Evolutionary conservation across 2,888 invertebrate species (phyloP), one percentile per base, ranked within the genome.

Genomic region (Pachydiplax longipennis): DNA sequence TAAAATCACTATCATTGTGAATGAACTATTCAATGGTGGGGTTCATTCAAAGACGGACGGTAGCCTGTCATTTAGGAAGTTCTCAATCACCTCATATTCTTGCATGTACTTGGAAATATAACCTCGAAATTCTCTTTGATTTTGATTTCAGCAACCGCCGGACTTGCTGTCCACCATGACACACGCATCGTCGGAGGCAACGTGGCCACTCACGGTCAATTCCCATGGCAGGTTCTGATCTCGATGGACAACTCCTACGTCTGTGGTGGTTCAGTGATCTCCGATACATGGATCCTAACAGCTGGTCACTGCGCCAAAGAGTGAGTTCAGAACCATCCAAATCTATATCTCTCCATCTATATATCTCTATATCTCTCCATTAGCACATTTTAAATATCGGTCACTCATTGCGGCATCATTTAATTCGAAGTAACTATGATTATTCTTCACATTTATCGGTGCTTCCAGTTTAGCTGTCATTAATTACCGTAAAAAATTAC

Each of bases 261-360:
- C 91, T 92, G 92, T 91, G 92, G 92, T n/a, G 92, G 92, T 15
- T 91, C 92, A 25, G 91, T 92, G 15, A 90, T 92, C 58, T 90
- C 91, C 40, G 87, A 91, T 15, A 80, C 91, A 25, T 92, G 91
- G 90, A 91, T 92, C 8, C 90, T 92, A 18, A 92, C 92, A n/a
- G 92, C 92, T 48, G 92, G 91, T 12, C 92, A 92, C 80, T 92
- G 92, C 90, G 91, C 91, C 15, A 91, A 91, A 13, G 91, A 91
- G 92, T 92, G 90, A 92, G 92, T 91, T 4, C 37, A 37, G 5
- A 37, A 37, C 3, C 37, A 37, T 37, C 37, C 37, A 4, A 5
- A 37, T 37, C 37, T 37, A n/a, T n/a, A n/a, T n/a, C n/a, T n/a
- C n/a, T n/a, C n/a, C n/a, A n/a, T n/a, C n/a, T n/a, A n/a, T n/a